Evolutionary conservation across 92 coral and sea anemone species (phyloP).

Genomic region (Palythoa grandiflora): DNA sequence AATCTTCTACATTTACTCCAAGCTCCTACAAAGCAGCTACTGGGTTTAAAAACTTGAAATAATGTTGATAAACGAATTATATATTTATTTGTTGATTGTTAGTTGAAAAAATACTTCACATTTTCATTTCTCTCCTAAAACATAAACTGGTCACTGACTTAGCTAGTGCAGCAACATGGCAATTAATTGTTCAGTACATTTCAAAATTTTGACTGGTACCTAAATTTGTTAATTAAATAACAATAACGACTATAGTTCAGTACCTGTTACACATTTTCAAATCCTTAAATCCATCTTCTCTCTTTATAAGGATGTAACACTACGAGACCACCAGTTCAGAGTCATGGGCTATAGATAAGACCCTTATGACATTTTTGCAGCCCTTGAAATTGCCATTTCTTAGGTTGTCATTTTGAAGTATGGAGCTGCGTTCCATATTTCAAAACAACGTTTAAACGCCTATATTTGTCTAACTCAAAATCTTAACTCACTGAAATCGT

Average conservation of each 20-base stretch:
- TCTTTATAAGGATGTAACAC: not conserved
- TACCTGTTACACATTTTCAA: not conserved
- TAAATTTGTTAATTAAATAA: constrained; percentile 19
- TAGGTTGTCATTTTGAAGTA: constrained; percentile 36
- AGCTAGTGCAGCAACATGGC: constrained; percentile 8
- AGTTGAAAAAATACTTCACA: constrained; percentile 11
- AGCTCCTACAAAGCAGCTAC: constrained; percentile 29
- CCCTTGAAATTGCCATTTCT: constrained; percentile 16
- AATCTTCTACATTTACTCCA: constrained; percentile 31
- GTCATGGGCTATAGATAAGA: not conserved
- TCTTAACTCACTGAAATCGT: not conserved
- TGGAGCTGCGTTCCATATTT: constrained; percentile 26
- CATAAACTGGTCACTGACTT: constrained; percentile 2
- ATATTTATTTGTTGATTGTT: constrained; percentile 17
- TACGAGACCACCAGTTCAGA: constrained; percentile 1
- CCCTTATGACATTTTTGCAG: constrained; percentile 33
- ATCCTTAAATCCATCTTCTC: not conserved
- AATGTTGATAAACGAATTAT: not conserved
- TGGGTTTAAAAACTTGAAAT: not conserved
- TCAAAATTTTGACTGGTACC: constrained; percentile 11
- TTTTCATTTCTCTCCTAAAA: constrained; percentile 15
- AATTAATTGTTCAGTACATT: constrained; percentile 37
- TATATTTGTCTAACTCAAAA: constrained; percentile 3
- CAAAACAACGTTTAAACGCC: constrained; percentile 30
- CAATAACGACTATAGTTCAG: constrained; percentile 20